Evolutionary conservation across 2,888 invertebrate genomes (phyloP), one percentile per base, ranked within the genome.

Genomic region (Embidobia sp.): DNA sequence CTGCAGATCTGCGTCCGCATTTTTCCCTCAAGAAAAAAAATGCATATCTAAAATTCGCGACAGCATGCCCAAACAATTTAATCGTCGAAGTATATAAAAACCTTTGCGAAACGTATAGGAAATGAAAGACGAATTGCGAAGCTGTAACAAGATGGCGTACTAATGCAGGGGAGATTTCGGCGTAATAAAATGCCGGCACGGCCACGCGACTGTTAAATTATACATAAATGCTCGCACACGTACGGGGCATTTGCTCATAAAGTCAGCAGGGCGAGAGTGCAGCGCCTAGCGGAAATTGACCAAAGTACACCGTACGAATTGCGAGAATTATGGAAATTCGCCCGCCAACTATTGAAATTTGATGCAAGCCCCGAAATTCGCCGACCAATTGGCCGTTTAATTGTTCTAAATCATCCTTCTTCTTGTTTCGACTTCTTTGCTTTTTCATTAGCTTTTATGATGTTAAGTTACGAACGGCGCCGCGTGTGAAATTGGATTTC

Each of bases 251-350:
- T 77, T 49, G 51, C 53, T 61, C 46, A 57, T 55, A 64, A 59
- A 57, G 78, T 51, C 72, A 61, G 57, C 6, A 13, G 1, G 15
- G 35, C 70, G 63, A 51, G 72, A 78, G 63, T 55, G 37, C 44
- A 49, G 37, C 61, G 46, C 64, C 76, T 51, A 53, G 46, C 73
- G 73, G 77, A 77, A 77, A 77, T 77, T 77, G 72, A 73, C 77
- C 77, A 73, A 77, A 77, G 77, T 77, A 77, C 76, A 66, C 22
- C 44, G 70, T 63, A 82, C 81, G 83, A 85, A 84, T 84, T 82
- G 83, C 79, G 79, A 80, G 81, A 84, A 84, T 84, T 85, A 84
- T 84, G 83, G 80, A 83, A 82, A 85, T 84, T 83, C 79, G 61
- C 77, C 75, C 64, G 53, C 75, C 80, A 80, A 64, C 70, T 72